Evolutionary conservation across 2,113 vertebrate species (phyloP), one percentile per base, ranked within the genome.

Genomic region (Pangasianodon gigas): DNA sequence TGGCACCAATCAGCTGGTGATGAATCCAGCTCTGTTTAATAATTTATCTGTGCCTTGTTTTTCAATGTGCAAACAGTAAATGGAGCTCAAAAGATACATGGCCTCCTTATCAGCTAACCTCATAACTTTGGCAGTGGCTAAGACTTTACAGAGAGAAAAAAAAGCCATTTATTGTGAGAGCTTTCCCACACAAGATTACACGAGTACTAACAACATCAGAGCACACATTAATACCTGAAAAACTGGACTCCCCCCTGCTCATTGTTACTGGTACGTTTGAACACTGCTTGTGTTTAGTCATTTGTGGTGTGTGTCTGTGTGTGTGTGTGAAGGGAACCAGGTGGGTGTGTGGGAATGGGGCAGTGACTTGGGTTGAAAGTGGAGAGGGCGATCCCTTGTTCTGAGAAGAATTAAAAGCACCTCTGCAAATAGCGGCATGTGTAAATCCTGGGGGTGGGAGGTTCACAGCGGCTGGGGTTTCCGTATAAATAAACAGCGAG

Each of bases 401-500:
- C 95, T 95, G 95, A 93, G 92, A 95, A 95, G 95, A 96, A 96
- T 96, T 95, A 96, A 94, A 96, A 94, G 93, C 94, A 95, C 95
- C 96, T 95, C 94, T 94, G 96, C 95, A 96, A 96, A 96, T 93
- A 96, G 94, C 89, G 94, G 95, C 94, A 93, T 94, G 93, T 96
- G 95, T 95, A 95, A 94, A 93, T 95, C 95, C 95, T 91, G 88
- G 93, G 95, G 95, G 93, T 93, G 94, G 95, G 93, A 93, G 94
- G 93, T 94, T 95, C 92, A 94, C 94, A 90, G 90, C 91, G 94
- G 92, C 92, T 94, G 94, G 93, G 95, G 93, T 95, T 96, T 95
- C 95, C 94, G 91, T 95, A 95, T 96, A 96, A 96, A 96, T 96
- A 96, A 96, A 96, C 95, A 96, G 94, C 82, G 93, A 93, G 93